phyloP scores from a whole-genome alignment of 1,140 invertebrate genomes.

The Cheumatopsyche charites region DNA sequence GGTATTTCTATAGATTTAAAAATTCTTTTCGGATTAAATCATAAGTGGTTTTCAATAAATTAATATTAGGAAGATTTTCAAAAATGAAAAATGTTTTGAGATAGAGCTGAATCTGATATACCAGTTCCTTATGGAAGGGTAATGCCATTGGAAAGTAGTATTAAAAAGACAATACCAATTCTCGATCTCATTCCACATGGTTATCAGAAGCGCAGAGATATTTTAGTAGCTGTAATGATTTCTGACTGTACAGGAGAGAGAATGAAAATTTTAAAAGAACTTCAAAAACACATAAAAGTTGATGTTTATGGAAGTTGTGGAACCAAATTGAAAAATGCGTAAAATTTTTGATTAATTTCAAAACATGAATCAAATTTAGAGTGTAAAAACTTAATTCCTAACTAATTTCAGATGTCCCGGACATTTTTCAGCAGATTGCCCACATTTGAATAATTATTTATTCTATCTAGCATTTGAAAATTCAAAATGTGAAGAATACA shows the following conservation, averaged over 20 bases:
- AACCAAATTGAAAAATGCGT: slow-evolving; percentile 48
- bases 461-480: slow-evolving; percentile 83
- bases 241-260: slow-evolving; percentile 64
- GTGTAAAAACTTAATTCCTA: neutral
- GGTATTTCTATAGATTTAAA: slow-evolving; percentile 45
- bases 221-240: slow-evolving; percentile 62
- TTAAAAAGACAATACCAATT: neutral
- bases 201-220: slow-evolving; percentile 51
- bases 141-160: slow-evolving; percentile 45
- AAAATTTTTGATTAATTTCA: neutral
- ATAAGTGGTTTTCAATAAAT: neutral
- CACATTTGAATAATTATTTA: slow-evolving; percentile 64
- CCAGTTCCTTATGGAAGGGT: slow-evolving; percentile 68
- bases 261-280: slow-evolving; percentile 62
- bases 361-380: too few species aligned
- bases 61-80: neutral
- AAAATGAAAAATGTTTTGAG: slow-evolving; percentile 35
- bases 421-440: slow-evolving; percentile 66
- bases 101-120: slow-evolving; percentile 65
- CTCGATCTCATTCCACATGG: slow-evolving; percentile 22
- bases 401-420: slow-evolving; percentile 65
- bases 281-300: slow-evolving; percentile 63
- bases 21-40: neutral
- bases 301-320: slow-evolving; percentile 66
- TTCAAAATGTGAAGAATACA: slow-evolving; percentile 70